Evolutionary conservation across 2,797 vertebrate genomes (phyloP).

Genomic region (Margarornis squamiger): DNA sequence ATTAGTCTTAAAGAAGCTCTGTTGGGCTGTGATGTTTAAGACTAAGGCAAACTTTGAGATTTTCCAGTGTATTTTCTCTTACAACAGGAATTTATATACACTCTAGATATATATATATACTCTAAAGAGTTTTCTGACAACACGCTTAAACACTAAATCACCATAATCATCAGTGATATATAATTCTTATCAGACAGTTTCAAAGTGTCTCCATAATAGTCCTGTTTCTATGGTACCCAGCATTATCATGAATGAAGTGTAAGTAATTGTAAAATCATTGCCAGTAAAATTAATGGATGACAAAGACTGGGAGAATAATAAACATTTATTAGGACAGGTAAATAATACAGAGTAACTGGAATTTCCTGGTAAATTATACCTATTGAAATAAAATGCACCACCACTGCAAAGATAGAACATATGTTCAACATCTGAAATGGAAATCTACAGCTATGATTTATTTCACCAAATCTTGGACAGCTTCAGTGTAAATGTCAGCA

Average conservation of each 20-base stretch:
- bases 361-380: neutral
- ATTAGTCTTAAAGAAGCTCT: neutral
- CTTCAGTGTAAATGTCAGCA: neutral
- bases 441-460: neutral
- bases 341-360: neutral
- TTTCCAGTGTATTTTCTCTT: neutral
- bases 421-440: neutral
- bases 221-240: neutral
- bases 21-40: neutral
- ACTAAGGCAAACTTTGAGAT: neutral
- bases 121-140: neutral
- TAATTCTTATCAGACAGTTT: neutral
- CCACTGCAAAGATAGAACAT: neutral
- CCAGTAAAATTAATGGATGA: neutral
- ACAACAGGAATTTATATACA: neutral
- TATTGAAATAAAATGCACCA: neutral
- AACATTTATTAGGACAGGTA: neutral
- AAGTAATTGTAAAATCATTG: neutral
- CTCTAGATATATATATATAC: neutral
- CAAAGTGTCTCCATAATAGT: neutral
- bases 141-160: constrained; percentile 29
- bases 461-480: neutral
- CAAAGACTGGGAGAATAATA: neutral
- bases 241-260: constrained; percentile 1
- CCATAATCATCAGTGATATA: neutral